A percentile compares a stretch with the other conserved stretches of the same genome.
Evolutionary conservation across 2,888 invertebrate genomes (phyloP).

Genomic region (Andrena camellia): DNA sequence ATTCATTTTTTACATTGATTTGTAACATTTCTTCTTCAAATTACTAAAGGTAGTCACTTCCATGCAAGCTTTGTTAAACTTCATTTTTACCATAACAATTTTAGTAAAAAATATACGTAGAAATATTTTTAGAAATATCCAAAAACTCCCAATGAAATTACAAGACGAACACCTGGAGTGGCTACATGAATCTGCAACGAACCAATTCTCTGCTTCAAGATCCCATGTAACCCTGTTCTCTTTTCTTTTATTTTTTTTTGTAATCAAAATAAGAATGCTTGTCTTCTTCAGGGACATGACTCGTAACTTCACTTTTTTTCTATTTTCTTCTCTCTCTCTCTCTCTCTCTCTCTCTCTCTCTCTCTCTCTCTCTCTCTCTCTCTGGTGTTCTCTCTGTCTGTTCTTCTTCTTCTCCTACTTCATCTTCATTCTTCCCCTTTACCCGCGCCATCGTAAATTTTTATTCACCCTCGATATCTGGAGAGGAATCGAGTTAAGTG

Average conservation of each 20-base stretch:
- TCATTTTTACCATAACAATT: no score
- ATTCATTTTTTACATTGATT: background rate
- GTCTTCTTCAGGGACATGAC: slow-evolving; percentile 75
- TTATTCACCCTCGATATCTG: slow-evolving; percentile 16
- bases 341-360: slow-evolving; percentile 43
- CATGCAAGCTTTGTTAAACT: background rate
- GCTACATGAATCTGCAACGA: background rate
- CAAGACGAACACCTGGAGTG: slow-evolving; percentile 15
- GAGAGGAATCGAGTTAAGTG: background rate
- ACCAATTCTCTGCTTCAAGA: slow-evolving; percentile 60
- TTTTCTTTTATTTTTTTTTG: slow-evolving; percentile 47
- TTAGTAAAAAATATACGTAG: no score
- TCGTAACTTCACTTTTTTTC: slow-evolving; percentile 62
- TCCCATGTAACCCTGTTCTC: slow-evolving; percentile 53
- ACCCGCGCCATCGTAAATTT: slow-evolving; percentile 31
- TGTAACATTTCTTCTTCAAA: background rate
- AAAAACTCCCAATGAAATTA: background rate
- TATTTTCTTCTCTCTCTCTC: slow-evolving; percentile 36
- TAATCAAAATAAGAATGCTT: slow-evolving; percentile 52
- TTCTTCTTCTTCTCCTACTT: slow-evolving; percentile 43
- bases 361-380: slow-evolving; percentile 30
- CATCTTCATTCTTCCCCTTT: slow-evolving; percentile 55
- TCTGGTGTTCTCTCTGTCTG: slow-evolving; percentile 30
- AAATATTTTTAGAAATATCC: background rate
- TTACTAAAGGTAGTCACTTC: background rate